These are phyloP conservation scores for Gallinago stenura DNA, from an alignment of 2,797 vertebrate genomes.

Conservation along the genomic window DNA sequence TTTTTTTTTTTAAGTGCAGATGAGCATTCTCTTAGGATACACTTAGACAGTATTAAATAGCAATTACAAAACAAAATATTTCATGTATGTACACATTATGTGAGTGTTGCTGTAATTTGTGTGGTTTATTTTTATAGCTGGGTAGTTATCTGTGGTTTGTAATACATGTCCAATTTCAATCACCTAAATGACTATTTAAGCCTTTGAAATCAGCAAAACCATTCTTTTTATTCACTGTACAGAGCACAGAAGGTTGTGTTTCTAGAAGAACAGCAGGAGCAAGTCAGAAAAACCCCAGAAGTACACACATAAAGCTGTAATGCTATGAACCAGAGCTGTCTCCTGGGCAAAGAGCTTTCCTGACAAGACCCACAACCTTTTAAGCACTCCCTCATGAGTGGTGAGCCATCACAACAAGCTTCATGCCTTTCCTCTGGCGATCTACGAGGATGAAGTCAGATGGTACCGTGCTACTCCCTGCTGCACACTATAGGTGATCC, in stretches of 20 bases:
- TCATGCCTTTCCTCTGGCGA: background rate
- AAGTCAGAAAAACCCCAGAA: background rate
- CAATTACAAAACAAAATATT: background rate
- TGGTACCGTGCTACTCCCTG: accelerated
- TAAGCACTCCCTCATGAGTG: background rate
- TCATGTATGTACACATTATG: background rate
- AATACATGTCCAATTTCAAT: background rate
- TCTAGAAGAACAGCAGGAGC: background rate
- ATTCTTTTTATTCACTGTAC: background rate
- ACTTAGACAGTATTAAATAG: background rate
- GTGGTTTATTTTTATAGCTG: background rate
- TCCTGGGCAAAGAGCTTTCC: background rate
- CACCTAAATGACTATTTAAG: background rate
- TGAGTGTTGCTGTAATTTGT: background rate
- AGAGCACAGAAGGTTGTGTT: background rate
- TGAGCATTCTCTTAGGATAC: background rate
- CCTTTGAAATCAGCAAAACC: background rate
- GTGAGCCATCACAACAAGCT: background rate
- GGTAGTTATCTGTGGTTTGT: background rate
- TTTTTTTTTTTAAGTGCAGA: background rate
- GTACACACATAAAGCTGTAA: background rate
- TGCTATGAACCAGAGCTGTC: background rate
- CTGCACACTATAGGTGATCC: background rate
- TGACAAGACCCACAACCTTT: background rate
- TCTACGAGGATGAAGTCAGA: background rate